These are phyloP conservation scores for Cephus runcator DNA, from an alignment of 2,888 invertebrate species.

Conservation along the genomic window DNA sequence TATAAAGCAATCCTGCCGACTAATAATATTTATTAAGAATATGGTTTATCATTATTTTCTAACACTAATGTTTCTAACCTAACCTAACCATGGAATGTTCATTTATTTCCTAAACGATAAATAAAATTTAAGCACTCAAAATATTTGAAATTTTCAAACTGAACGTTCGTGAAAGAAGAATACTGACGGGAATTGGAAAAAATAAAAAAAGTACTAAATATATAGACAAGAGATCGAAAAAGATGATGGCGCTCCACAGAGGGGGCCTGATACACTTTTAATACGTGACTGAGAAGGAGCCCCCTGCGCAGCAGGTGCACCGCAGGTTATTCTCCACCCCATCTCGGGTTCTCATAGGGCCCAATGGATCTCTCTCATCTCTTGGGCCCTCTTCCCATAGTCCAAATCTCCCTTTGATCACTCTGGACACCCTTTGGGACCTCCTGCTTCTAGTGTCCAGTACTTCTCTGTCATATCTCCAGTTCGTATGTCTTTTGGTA, in stretches of 20 bases:
- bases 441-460: neutral
- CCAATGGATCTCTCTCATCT: constrained; percentile 1
- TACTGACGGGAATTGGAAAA: neutral
- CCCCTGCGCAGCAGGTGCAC: constrained; percentile 66
- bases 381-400: constrained; percentile 38
- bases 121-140: neutral
- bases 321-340: constrained; percentile 60
- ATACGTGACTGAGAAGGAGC: constrained; percentile 50
- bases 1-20: neutral
- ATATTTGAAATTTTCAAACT: neutral
- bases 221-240: neutral
- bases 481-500: neutral
- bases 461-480: neutral
- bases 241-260: neutral
- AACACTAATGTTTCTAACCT: neutral
- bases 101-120: neutral
- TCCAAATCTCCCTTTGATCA: neutral
- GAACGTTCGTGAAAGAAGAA: neutral
- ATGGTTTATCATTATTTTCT: neutral
- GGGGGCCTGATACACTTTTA: constrained; percentile 49
- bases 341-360: neutral
- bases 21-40: neutral
- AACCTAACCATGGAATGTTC: neutral
- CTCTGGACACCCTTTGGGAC: neutral
- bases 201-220: neutral